These are phyloP conservation scores for Orycteropus afer DNA, from an alignment of 2,113 vertebrate species.

Conservation along the genomic window DNA sequence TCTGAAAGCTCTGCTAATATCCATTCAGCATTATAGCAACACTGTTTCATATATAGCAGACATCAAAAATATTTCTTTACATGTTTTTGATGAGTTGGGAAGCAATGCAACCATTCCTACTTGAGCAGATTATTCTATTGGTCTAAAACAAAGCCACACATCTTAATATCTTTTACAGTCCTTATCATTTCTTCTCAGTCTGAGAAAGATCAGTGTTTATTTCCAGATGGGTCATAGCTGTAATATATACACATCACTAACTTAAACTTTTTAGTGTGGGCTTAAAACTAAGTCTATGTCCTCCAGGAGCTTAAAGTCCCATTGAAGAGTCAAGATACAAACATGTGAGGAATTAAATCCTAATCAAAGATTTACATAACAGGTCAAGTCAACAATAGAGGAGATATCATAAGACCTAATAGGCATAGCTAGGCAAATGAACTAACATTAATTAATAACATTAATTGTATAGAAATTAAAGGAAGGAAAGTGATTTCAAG, in stretches of 20 bases:
- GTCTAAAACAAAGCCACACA: neutral
- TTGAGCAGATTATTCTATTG: neutral
- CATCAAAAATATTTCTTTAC: neutral
- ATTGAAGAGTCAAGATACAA: neutral
- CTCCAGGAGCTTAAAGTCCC: neutral
- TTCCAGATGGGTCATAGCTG: neutral
- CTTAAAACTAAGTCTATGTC: neutral
- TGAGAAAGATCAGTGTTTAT: neutral
- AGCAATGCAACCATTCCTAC: neutral
- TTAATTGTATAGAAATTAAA: neutral
- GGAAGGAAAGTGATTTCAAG: neutral
- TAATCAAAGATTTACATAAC: neutral
- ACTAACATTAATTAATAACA: neutral
- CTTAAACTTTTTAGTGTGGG: neutral
- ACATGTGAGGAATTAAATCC: neutral
- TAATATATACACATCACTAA: neutral
- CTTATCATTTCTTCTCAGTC: neutral
- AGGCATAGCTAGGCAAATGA: neutral
- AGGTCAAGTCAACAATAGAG: slow-evolving; percentile 4
- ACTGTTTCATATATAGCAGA: neutral
- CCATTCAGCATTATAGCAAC: neutral
- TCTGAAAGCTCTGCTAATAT: neutral
- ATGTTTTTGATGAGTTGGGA: slow-evolving; percentile 11
- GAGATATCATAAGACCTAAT: neutral
- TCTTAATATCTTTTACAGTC: neutral